Evolutionary conservation across 2,113 vertebrate genomes (phyloP), one percentile per base, ranked within the genome.

Genomic region (Antennarius striatus): DNA sequence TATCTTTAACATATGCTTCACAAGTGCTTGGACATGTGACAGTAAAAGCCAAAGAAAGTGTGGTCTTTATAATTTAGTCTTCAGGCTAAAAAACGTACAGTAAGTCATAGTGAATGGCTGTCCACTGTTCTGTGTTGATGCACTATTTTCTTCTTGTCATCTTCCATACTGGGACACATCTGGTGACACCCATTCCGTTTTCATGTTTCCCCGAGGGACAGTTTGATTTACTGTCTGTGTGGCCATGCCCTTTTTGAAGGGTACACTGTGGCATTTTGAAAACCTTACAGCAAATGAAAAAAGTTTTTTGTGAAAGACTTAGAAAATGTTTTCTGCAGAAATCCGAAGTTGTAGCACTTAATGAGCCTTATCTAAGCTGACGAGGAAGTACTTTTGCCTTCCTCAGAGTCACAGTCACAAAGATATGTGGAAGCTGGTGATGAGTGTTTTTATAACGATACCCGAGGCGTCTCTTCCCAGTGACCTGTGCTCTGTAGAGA

Each of bases 141-240:
- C 58, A 73, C 77, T 85, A 87, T 91, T 90, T 91, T 90, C 88
- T 91, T 84, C 86, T 75, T 89, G 88, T 90, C 89, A 89, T 79
- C 89, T 84, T 71, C 79, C 68, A 79, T 90, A 86, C 73, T 69
- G 74, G 82, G 72, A 82, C 80, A 42, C 82, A 86, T 85, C 82
- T 84, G 68, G 67, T 80, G 83, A 91, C 68, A 87, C 63, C 59
- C 80, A 60, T 67, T 85, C 78, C 77, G 66, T 77, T 79, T 79
- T 67, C 22, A n/a, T 81, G 63, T 77, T 77, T 73, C 83, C 81
- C 81, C 43, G 10, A 56, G 85, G 88, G 84, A 89, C 84, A 83
- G 60, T 77, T 81, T 90, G 85, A 91, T 90, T 90, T 88, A 83
- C 79, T 72, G 82, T 88, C 75, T 66, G 62, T 11, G 54, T 77